phyloP scores from a whole-genome alignment of 2,797 vertebrate genomes.

The Pseudocheirus occidentalis region DNA sequence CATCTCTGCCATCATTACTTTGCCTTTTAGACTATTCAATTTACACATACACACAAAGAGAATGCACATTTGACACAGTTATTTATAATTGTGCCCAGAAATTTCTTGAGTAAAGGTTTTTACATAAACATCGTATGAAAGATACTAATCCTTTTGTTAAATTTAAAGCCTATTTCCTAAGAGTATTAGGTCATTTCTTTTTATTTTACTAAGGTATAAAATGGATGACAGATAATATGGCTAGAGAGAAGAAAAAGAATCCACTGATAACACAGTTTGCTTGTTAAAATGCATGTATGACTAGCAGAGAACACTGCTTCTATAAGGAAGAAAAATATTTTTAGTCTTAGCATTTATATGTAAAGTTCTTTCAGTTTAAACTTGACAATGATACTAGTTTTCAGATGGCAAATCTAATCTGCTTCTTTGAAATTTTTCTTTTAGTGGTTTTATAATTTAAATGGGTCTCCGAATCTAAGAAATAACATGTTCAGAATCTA shows the following conservation, averaged over 20 bases:
- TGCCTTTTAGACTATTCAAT: constrained; percentile 56
- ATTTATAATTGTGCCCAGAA: constrained; percentile 68
- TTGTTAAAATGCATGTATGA: constrained; percentile 57
- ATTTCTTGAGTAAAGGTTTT: constrained; percentile 72
- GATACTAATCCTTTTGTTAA: constrained; percentile 73
- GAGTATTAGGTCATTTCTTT: constrained; percentile 65
- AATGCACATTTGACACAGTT: constrained; percentile 59
- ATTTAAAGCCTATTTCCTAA: constrained; percentile 68
- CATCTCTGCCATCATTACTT: constrained; percentile 9
- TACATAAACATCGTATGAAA: constrained; percentile 71
- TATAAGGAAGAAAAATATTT: constrained; percentile 51
- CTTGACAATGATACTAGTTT: constrained; percentile 48
- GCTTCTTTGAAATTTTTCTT: background rate
- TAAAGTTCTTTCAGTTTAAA: constrained; percentile 38
- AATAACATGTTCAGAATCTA: background rate
- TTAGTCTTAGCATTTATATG: constrained; percentile 55
- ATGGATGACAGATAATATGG: constrained; percentile 39
- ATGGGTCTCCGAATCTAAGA: background rate
- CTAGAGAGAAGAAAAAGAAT: constrained; percentile 60
- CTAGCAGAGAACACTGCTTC: constrained; percentile 38
- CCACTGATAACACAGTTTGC: constrained; percentile 49
- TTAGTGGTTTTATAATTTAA: background rate
- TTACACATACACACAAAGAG: constrained; percentile 41
- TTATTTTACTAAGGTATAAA: constrained; percentile 62
- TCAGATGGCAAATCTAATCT: constrained; percentile 48